These are phyloP conservation scores for Meliscaeva auricollis DNA, from an alignment of 2,888 invertebrate species.

Conservation along the genomic window DNA sequence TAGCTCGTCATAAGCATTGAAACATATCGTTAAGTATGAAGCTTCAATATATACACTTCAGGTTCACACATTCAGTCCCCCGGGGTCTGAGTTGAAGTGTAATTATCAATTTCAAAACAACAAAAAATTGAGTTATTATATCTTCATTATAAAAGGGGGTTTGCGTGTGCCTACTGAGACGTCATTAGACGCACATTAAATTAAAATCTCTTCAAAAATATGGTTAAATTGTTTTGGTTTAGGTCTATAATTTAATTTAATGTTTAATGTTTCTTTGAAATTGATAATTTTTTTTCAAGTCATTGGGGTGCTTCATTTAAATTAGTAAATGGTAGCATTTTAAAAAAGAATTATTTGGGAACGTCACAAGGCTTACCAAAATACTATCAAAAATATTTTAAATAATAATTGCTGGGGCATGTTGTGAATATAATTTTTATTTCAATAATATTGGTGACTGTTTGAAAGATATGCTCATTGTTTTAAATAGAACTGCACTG, in stretches of 20 bases:
- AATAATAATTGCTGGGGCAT: background rate
- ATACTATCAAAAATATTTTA: background rate
- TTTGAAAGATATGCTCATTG: no score
- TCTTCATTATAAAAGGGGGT: constrained; percentile 5
- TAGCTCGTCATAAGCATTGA: constrained; percentile 23
- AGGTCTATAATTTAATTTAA: background rate
- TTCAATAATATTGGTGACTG: no score
- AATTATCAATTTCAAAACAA: constrained; percentile 46
- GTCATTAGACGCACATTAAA: constrained; percentile 43
- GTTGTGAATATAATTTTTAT: background rate
- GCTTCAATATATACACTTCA: background rate
- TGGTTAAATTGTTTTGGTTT: constrained; percentile 17
- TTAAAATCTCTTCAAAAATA: constrained; percentile 6
- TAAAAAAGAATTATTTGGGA: background rate
- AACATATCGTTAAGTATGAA: constrained; percentile 31
- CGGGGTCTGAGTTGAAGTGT: constrained; percentile 32
- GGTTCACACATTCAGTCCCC: constrained; percentile 35
- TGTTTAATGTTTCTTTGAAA: background rate
- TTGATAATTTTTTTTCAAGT: constrained; percentile 9
- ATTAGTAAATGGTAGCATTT: background rate
- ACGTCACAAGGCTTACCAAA: background rate
- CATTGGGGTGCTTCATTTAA: constrained; percentile 8
- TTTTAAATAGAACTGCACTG: no score
- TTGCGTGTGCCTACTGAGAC: constrained; percentile 38
- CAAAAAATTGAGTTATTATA: constrained; percentile 32